Evolutionary conservation across 2,113 vertebrate genomes (phyloP), one percentile per base, ranked within the genome.

Genomic region (Antechinus flavipes): DNA sequence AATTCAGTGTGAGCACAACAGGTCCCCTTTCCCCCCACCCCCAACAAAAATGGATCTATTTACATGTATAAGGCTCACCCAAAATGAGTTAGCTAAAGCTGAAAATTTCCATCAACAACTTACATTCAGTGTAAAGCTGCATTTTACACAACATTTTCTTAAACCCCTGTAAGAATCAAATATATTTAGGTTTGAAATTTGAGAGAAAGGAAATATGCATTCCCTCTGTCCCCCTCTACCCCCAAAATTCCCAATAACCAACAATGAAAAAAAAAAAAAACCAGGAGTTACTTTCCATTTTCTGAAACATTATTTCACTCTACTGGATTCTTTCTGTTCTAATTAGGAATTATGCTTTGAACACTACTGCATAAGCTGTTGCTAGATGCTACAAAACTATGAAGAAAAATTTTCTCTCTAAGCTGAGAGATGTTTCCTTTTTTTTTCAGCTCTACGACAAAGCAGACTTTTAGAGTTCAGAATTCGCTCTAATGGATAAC

Each of bases 71-170:
- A 47, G 94, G 97, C 97, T 99, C 98, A 98, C 96, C 97, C 97
- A 96, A 89, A 98, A 98, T 98, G 98, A 98, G 98, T 98, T 98
- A 96, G 97, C 97, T 97, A 98, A 99, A 98, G 98, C 98, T 98
- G 93, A 97, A 98, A 98, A 94, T 97, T 97, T 97, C 98, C 98
- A 98, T 95, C 97, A 96, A 98, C 97, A 97, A 98, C 97, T 97
- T 98, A 99, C 98, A 98, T 98, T 98, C 98, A 98, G 97, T 94
- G 98, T 97, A 98, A 98, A 99, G 98, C 98, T 98, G 98, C 98
- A 98, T 98, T 98, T 98, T 97, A 98, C 98, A 99, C 98, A 99
- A 99, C 99, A 99, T 98, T 98, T 98, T 98, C 98, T 98, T 98
- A 97, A 98, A 98, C 98, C 98, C 98, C 98, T 97, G 49, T 90